Conservation (phyloP, 2,113 vertebrate species). For the Dolichotis patagonum region DNA sequence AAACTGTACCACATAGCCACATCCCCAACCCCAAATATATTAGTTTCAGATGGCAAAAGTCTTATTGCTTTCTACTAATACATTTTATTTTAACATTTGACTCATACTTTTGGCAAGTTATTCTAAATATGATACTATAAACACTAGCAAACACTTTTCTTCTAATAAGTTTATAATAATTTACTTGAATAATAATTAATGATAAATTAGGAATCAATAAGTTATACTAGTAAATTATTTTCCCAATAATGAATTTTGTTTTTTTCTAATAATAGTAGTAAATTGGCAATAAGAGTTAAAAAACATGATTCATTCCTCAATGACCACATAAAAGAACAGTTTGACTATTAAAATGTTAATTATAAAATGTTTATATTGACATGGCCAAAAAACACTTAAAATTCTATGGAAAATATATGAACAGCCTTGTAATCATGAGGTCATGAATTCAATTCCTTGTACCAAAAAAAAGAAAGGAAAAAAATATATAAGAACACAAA, state of each 20-base stretch:
- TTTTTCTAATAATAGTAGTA: background rate
- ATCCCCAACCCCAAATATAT: background rate
- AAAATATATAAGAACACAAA: background rate
- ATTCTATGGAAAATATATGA: background rate
- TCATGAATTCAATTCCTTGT: too few species aligned
- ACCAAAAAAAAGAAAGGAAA: too few species aligned
- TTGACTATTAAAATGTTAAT: background rate
- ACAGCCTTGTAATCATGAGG: too few species aligned
- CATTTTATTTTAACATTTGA: background rate
- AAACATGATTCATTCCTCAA: background rate
- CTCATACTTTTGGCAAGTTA: background rate
- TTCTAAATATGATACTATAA: background rate
- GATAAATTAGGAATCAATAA: background rate
- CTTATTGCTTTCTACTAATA: background rate
- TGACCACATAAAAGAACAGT: background rate
- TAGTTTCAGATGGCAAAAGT: background rate
- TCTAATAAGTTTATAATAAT: background rate
- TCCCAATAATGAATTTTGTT: background rate
- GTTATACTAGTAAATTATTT: background rate
- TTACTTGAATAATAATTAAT: background rate
- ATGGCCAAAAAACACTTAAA: background rate
- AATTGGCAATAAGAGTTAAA: background rate
- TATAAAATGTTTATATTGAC: background rate
- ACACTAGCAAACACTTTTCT: background rate
- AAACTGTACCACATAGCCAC: background rate